These are phyloP conservation scores for Dendrolimus houi DNA, from an alignment of 2,888 invertebrate species.

Conservation along the genomic window DNA sequence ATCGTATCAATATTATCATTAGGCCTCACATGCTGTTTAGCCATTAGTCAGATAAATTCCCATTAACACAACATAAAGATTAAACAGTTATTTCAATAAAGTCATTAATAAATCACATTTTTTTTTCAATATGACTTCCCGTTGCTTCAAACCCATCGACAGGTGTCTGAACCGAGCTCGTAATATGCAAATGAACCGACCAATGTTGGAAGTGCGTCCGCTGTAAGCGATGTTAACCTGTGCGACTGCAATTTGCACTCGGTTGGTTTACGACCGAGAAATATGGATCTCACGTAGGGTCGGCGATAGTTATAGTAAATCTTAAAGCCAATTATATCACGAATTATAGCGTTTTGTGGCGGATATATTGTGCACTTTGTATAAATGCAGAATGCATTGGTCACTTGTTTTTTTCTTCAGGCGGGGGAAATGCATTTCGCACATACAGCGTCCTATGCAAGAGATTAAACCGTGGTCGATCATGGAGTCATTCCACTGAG, in stretches of 20 bases:
- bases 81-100: neutral
- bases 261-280: constrained; percentile 9
- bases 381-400: neutral
- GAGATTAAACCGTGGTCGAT: too few relatives aligned
- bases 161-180: neutral
- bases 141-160: neutral
- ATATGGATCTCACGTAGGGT: constrained; percentile 7
- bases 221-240: neutral
- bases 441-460: too few relatives aligned
- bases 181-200: neutral
- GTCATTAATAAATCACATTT: neutral
- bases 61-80: neutral
- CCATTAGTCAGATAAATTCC: neutral
- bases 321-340: constrained; percentile 39
- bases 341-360: constrained; percentile 25
- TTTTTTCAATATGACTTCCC: neutral
- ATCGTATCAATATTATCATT: too few relatives aligned
- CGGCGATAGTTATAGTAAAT: constrained; percentile 32
- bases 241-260: constrained; percentile 1
- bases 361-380: neutral
- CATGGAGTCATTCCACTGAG: too few relatives aligned
- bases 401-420: too few relatives aligned
- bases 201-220: neutral
- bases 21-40: too few relatives aligned
- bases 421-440: too few relatives aligned